A percentile compares a stretch with the other conserved stretches of the same genome.
These are phyloP conservation scores for Schizotus pectinicornis DNA, from an alignment of 2,888 invertebrate genomes.

Conservation along the genomic window DNA sequence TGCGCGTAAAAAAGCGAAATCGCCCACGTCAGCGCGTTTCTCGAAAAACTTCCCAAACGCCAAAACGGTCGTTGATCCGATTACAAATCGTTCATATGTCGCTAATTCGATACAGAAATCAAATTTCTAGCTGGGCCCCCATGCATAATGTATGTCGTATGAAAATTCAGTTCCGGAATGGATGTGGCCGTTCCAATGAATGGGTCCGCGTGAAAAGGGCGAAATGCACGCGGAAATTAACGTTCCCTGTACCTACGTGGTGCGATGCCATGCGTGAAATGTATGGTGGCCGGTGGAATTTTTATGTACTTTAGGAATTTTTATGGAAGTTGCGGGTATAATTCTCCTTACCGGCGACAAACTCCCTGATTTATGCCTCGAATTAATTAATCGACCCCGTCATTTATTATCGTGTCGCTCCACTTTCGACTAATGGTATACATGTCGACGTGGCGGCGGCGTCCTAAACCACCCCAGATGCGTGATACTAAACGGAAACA, in stretches of 20 bases:
- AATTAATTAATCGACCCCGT: conserved; percentile 9
- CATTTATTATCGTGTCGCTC: conserved; percentile 5
- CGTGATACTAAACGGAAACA: background rate
- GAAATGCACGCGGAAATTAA: conserved; percentile 31
- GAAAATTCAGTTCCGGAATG: conserved; percentile 31
- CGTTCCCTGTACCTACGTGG: conserved; percentile 32
- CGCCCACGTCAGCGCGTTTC: too few relatives aligned
- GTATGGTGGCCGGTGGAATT: conserved; percentile 23
- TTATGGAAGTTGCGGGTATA: background rate
- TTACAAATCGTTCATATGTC: background rate
- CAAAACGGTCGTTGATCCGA: too few relatives aligned
- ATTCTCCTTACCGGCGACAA: conserved; percentile 1
- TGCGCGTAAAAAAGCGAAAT: too few relatives aligned
- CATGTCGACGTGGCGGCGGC: background rate
- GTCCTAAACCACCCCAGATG: conserved; percentile 1
- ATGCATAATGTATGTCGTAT: conserved; percentile 19
- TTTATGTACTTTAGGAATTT: conserved; percentile 15
- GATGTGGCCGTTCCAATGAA: conserved; percentile 31
- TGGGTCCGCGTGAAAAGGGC: conserved; percentile 27
- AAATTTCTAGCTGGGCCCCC: conserved; percentile 1
- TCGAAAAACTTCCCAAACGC: too few relatives aligned
- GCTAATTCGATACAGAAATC: conserved; percentile 19
- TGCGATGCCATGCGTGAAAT: conserved; percentile 29
- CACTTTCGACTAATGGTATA: conserved; percentile 1
- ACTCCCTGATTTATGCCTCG: conserved; percentile 2